phyloP scores from a whole-genome alignment of 2,888 invertebrate species.

The Phalera bucephala region DNA sequence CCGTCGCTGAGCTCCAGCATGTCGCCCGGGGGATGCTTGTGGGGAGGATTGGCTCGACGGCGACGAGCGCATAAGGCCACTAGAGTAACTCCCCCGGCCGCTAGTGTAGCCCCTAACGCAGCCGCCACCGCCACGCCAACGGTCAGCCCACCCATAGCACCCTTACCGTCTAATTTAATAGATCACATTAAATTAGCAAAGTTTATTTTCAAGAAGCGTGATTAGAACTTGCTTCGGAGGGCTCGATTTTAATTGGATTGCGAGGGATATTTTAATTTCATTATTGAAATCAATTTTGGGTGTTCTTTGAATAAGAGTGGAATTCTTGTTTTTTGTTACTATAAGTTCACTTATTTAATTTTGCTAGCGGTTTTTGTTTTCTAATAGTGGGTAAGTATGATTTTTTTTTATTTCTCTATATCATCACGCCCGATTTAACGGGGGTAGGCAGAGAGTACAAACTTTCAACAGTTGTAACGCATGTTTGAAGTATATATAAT shows the following conservation, averaged over 20 bases:
- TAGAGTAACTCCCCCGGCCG: conserved; percentile 53
- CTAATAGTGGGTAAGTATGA: no score
- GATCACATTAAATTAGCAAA: not conserved
- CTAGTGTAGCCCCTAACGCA: no score
- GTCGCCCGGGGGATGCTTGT: conserved; percentile 73
- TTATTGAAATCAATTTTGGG: no score
- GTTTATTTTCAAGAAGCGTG: not conserved
- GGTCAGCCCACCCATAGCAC: conserved; percentile 87
- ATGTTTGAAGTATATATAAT: no score
- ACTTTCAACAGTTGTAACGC: no score
- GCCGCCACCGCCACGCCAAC: conserved; percentile 83
- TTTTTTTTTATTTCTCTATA: no score
- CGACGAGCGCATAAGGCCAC: conserved; percentile 61
- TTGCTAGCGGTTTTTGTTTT: no score
- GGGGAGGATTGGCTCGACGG: conserved; percentile 61
- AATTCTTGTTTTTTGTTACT: no score
- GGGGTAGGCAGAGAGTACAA: no score
- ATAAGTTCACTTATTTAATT: no score
- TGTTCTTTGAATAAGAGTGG: no score
- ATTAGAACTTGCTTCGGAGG: not conserved
- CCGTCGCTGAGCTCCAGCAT: conserved; percentile 89
- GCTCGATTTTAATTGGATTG: not conserved
- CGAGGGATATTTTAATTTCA: not conserved
- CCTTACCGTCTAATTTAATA: conserved; percentile 84
- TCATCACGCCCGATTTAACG: no score